phyloP scores from a whole-genome alignment of 1,140 invertebrate species.

The Drosophila nebulosa region DNA sequence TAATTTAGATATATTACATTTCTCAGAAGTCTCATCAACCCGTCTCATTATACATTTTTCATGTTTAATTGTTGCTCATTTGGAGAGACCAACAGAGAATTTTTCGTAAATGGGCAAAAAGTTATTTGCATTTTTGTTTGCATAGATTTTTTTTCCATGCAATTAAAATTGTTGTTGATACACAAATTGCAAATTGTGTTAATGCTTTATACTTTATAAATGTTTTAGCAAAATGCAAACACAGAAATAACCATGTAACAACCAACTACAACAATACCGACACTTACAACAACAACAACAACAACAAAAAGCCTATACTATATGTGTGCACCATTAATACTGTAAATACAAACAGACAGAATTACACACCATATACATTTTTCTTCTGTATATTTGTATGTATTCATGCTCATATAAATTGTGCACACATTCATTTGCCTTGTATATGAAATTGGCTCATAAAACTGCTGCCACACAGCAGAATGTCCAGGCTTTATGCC shows the following conservation, averaged over 20 bases:
- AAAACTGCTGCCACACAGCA: background rate
- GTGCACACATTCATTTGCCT: background rate
- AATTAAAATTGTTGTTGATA: slow-evolving; percentile 55
- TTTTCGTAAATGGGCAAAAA: background rate
- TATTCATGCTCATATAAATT: slow-evolving; percentile 2
- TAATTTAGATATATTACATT: background rate
- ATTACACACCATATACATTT: background rate
- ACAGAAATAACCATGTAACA: slow-evolving; percentile 31
- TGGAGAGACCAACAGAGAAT: background rate
- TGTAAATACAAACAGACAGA: background rate
- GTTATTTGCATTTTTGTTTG: slow-evolving; percentile 24
- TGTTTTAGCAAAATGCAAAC: slow-evolving; percentile 37
- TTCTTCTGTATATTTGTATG: background rate
- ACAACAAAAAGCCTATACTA: background rate
- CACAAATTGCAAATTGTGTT: slow-evolving; percentile 60
- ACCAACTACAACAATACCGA: background rate
- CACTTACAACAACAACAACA: background rate
- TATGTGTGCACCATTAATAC: background rate
- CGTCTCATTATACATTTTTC: background rate
- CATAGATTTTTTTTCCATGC: slow-evolving; percentile 61
- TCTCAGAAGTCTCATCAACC: background rate
- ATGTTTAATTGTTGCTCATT: slow-evolving; percentile 4
- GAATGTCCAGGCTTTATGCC: slow-evolving; percentile 3
- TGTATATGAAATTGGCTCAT: slow-evolving; percentile 2
- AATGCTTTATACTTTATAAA: slow-evolving; percentile 70